Conservation (phyloP, 2,113 vertebrate genomes). For the Laticauda laticaudata region DNA sequence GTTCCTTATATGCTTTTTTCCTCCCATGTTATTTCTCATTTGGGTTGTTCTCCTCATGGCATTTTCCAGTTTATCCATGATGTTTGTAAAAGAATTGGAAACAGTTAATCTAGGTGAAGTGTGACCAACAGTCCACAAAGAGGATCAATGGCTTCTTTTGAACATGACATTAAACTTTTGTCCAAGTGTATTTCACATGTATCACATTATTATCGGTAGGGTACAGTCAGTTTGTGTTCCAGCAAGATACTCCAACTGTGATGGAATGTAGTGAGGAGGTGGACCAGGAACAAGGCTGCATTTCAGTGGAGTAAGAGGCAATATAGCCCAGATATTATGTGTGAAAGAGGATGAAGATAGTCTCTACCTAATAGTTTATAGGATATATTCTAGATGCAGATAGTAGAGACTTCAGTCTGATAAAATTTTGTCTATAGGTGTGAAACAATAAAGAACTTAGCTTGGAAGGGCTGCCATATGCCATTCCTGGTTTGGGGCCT, state of each 20-base stretch:
- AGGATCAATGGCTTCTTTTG: neutral
- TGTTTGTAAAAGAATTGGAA: neutral
- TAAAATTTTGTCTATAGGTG: no score
- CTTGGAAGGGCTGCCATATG: no score
- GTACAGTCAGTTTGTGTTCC: neutral
- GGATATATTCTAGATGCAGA: neutral
- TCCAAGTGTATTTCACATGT: neutral
- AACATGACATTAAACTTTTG: neutral
- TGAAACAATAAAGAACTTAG: no score
- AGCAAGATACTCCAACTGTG: neutral
- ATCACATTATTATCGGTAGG: neutral
- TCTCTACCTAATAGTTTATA: neutral
- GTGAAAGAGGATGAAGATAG: neutral
- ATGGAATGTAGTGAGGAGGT: neutral
- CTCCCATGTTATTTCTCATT: neutral
- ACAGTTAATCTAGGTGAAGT: neutral
- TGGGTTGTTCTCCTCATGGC: neutral
- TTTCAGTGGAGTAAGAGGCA: neutral
- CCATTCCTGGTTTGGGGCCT: no score
- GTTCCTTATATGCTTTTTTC: neutral
- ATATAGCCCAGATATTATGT: neutral
- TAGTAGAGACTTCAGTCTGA: no score
- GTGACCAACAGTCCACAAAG: neutral
- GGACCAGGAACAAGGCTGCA: neutral
- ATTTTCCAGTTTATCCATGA: neutral